These are phyloP conservation scores for Cercopithecus mona DNA, from an alignment of 2,113 vertebrate genomes.

Conservation along the genomic window DNA sequence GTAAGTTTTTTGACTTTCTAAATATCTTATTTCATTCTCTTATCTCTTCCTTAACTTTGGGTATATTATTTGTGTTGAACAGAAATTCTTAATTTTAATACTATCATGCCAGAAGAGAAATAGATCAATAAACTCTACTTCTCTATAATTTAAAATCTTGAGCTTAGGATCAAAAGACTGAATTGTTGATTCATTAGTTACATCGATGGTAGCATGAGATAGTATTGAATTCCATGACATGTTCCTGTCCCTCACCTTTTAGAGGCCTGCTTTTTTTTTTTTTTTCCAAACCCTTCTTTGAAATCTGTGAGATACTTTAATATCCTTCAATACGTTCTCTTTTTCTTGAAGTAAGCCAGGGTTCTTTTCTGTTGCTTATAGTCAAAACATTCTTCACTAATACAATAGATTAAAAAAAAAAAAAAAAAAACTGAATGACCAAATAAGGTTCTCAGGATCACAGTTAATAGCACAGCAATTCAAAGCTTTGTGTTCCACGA, in stretches of 20 bases:
- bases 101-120: not conserved
- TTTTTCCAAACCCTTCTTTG: not conserved
- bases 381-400: not conserved
- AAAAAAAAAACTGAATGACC: not conserved
- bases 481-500: not conserved
- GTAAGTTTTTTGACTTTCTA: not conserved
- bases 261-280: not conserved
- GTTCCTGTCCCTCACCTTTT: not conserved
- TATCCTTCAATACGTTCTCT: not conserved
- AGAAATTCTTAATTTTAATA: slow-evolving; percentile 1
- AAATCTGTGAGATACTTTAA: not conserved
- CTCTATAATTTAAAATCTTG: not conserved
- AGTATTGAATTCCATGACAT: not conserved
- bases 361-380: not conserved
- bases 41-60: not conserved
- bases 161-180: not conserved
- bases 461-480: not conserved
- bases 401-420: not conserved
- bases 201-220: not conserved
- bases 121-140: not conserved
- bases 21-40: not conserved
- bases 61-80: not conserved
- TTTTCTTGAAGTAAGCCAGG: not conserved
- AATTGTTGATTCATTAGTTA: not conserved
- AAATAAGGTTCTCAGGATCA: not conserved